Evolutionary conservation across 2,797 vertebrate genomes (phyloP).

Genomic region (Malacoctenus gilli): DNA sequence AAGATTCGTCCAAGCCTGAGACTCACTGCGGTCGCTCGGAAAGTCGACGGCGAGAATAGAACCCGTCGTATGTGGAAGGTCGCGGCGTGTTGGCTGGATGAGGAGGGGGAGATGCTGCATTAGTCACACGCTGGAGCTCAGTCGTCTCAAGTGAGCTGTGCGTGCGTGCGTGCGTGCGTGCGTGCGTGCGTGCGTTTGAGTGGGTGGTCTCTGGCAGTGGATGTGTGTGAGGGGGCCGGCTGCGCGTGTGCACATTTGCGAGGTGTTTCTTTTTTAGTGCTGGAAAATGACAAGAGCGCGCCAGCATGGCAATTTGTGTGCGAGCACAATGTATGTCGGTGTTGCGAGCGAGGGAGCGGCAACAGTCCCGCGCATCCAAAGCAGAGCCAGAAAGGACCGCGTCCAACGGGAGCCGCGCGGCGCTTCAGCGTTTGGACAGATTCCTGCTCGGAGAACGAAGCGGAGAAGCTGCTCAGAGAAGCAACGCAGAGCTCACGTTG

Average conservation of each 20-base stretch:
- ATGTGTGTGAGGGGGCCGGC: conserved; percentile 34
- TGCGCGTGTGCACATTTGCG: conserved; percentile 15
- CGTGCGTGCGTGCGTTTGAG: conserved; percentile 42
- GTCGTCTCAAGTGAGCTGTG: conserved; percentile 35
- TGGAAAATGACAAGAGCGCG: conserved; percentile 3
- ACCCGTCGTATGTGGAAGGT: no score
- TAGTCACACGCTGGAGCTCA: conserved; percentile 43
- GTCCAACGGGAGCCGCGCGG: no score
- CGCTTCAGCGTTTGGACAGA: no score
- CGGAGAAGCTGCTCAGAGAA: no score
- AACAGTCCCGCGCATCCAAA: conserved; percentile 17
- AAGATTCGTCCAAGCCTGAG: no score
- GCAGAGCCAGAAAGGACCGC: no score
- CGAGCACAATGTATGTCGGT: conserved; percentile 16
- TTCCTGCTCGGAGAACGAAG: no score
- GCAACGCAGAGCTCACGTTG: no score
- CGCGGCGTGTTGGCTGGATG: conserved; percentile 5
- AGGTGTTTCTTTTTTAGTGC: conserved; percentile 4
- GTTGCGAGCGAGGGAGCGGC: conserved; percentile 29
- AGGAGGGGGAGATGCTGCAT: conserved; percentile 46
- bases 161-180: no score
- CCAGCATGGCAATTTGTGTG: conserved; percentile 9
- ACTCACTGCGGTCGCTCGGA: no score
- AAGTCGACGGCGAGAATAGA: no score
- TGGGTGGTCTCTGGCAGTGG: conserved; percentile 59